Evolutionary conservation across 1,140 invertebrate genomes (phyloP), one percentile per base, ranked within the genome.

Genomic region (Rhyzopertha dominica): DNA sequence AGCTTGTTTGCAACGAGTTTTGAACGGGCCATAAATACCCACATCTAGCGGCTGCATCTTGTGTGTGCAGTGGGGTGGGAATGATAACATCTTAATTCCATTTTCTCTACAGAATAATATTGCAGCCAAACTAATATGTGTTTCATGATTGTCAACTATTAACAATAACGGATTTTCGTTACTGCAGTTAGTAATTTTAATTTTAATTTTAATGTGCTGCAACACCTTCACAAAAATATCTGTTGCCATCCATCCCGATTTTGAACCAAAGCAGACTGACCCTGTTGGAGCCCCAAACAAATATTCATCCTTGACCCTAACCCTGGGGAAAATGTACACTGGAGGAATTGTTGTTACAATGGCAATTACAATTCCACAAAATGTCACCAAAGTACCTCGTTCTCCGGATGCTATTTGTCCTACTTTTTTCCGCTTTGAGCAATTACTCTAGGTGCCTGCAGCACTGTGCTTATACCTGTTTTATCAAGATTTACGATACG

Each of bases 401-500:
- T 71, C 66, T 5, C 59, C 64, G 5, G 62, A 68, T n/a, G 57
- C 57, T 36, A 54, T 49, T 54, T 59, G 52, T 12, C 64, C 64
- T 4, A 72, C 62, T 63, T 70, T 47, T 41, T 19, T 2, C 62
- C 59, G 49, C 36, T 68, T 40, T 20, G 20, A 31, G 67, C 63
- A 39, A 72, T 51, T 31, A 70, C 54, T 54, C 67, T 69, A 7
- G 55, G 56, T 19, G 58, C 47, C 37, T 62, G 62, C 9, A 63
- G 55, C 12, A 72, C 70, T 10, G 70, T 71, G 22, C 58, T 69
- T 12, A 69, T 53, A 30, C 62, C 67, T 5, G 57, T 71, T 45
- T 70, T 62, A 50, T n/a, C n/a, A n/a, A n/a, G n/a, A n/a, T n/a
- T n/a, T n/a, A n/a, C n/a, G n/a, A n/a, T n/a, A n/a, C n/a, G n/a